These are phyloP conservation scores for Ophion ellenae DNA, from an alignment of 2,888 invertebrate genomes.

Conservation along the genomic window DNA sequence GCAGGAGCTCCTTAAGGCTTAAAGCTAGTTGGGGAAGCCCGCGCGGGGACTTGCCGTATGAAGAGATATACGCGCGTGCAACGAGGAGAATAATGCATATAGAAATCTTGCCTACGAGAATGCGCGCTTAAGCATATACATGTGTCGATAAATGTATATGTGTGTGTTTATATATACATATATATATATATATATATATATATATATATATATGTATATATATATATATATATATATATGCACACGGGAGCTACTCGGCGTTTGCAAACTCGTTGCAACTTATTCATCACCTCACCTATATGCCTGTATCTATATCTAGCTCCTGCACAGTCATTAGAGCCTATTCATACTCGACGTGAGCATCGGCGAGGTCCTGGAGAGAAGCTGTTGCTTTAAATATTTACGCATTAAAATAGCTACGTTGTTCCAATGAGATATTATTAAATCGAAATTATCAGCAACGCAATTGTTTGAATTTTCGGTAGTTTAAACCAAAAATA, in stretches of 20 bases:
- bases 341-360: background rate
- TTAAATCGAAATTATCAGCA: no score
- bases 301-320: conserved; percentile 18
- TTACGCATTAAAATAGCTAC: no score
- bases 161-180: conserved; percentile 6
- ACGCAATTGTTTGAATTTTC: no score
- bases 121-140: conserved; percentile 35
- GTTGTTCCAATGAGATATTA: no score
- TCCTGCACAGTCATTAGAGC: background rate
- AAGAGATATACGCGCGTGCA: conserved; percentile 57
- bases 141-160: conserved; percentile 1
- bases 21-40: conserved; percentile 26
- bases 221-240: conserved; percentile 29
- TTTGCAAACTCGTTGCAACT: conserved; percentile 41
- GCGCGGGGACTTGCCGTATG: conserved; percentile 45
- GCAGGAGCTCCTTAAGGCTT: conserved; percentile 58
- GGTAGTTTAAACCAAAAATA: no score
- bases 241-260: conserved; percentile 18
- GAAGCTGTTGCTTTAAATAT: no score
- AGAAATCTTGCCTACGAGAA: conserved; percentile 53
- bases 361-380: no score
- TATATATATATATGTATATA: conserved; percentile 4
- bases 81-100: conserved; percentile 54
- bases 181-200: conserved; percentile 34
- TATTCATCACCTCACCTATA: conserved; percentile 22